Percentiles rank a stretch among this genome's conserved stretches.
Conservation (phyloP, 2,113 vertebrate genomes). For the Chionis minor region DNA sequence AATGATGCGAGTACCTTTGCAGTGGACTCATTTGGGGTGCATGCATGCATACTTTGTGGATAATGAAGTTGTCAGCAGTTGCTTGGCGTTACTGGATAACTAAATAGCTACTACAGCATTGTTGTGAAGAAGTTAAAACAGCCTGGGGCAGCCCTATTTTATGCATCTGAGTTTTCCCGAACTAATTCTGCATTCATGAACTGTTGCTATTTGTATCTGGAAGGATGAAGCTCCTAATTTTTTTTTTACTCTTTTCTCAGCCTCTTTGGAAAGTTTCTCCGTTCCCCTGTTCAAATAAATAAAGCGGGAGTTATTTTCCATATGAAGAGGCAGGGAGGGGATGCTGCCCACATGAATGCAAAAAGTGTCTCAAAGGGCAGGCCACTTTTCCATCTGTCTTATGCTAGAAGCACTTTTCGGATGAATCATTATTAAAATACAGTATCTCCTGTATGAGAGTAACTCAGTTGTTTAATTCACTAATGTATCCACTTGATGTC, state of each 20-base stretch:
- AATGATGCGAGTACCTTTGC: slow-evolving; percentile 25
- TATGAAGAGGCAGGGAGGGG: not conserved
- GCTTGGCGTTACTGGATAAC: slow-evolving; percentile 57
- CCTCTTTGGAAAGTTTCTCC: not conserved
- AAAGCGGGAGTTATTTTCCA: not conserved
- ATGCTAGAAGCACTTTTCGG: not conserved
- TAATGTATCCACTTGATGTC: slow-evolving; percentile 67
- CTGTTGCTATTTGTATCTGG: slow-evolving; percentile 6
- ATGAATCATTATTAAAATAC: slow-evolving; percentile 9
- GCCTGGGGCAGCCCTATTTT: slow-evolving; percentile 48
- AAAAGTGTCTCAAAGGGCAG: not conserved
- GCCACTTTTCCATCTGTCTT: not conserved
- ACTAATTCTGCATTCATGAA: slow-evolving; percentile 58
- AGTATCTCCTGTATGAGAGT: not conserved
- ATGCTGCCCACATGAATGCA: not conserved
- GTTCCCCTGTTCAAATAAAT: not conserved
- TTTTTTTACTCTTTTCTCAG: not conserved
- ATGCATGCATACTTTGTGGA: slow-evolving; percentile 43
- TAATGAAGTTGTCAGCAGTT: slow-evolving; percentile 50
- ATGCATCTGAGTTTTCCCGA: slow-evolving; percentile 50
- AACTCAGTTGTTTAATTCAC: slow-evolving; percentile 48
- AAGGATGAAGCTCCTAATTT: not conserved
- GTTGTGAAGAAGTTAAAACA: slow-evolving; percentile 41
- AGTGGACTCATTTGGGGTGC: slow-evolving; percentile 12
- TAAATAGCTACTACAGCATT: slow-evolving; percentile 23